A percentile compares a stretch with the other conserved stretches of the same genome.
phyloP scores from a whole-genome alignment of 2,113 vertebrate genomes.

The Sylvilagus bachmani region DNA sequence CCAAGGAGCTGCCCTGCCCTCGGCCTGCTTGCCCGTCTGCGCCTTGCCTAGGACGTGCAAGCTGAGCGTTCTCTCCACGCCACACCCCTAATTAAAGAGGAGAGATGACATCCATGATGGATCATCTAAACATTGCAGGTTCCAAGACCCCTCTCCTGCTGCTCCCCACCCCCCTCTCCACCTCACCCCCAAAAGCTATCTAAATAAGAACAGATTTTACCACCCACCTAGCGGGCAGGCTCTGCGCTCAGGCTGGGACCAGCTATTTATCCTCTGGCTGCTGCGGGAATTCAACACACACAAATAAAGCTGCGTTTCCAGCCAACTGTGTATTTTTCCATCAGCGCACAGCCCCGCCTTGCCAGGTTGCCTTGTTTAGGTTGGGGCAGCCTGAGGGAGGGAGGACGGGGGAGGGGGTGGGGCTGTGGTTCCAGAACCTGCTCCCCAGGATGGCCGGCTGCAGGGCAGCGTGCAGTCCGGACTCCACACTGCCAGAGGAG shows the following conservation, averaged over 20 bases:
- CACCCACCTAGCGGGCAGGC: slow-evolving; percentile 78
- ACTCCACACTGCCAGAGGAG: neutral
- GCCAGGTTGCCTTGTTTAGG: slow-evolving; percentile 77
- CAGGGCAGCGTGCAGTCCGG: neutral
- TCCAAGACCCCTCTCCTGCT: slow-evolving; percentile 68
- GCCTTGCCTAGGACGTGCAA: slow-evolving; percentile 36
- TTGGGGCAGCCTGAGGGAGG: slow-evolving; percentile 52
- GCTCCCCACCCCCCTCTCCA: slow-evolving; percentile 44
- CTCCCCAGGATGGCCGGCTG: slow-evolving; percentile 1
- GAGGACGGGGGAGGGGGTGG: neutral
- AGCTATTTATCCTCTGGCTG: slow-evolving; percentile 74
- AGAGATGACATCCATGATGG: slow-evolving; percentile 75
- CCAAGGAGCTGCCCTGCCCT: neutral
- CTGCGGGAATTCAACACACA: slow-evolving; percentile 76
- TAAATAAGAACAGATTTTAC: slow-evolving; percentile 79
- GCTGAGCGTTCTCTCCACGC: slow-evolving; percentile 41
- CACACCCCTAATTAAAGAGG: slow-evolving; percentile 68
- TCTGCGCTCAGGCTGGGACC: slow-evolving; percentile 57
- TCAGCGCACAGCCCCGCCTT: slow-evolving; percentile 24
- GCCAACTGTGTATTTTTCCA: slow-evolving; percentile 79
- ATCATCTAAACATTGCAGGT: slow-evolving; percentile 75
- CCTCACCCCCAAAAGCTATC: slow-evolving; percentile 63
- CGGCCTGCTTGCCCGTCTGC: neutral
- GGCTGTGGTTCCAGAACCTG: slow-evolving; percentile 52
- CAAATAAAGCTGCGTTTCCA: slow-evolving; percentile 79